These are phyloP conservation scores for Pseudomyrmex gracilis DNA, from an alignment of 1,140 invertebrate genomes.

Conservation along the genomic window DNA sequence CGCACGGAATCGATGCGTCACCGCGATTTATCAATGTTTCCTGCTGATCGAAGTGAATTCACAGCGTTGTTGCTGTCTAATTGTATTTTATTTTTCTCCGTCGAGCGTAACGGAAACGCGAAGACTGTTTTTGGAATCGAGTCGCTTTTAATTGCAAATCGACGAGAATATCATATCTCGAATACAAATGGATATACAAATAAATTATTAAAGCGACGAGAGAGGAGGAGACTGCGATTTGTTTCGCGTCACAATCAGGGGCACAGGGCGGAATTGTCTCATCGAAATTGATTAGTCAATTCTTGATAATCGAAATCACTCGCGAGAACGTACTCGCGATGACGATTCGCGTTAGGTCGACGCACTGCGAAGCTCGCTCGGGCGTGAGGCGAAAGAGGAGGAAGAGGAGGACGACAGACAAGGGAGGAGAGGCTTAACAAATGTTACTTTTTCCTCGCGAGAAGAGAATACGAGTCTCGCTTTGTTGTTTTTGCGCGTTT, in stretches of 20 bases:
- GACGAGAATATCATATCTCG: background rate
- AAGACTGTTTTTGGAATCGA: too few relatives aligned
- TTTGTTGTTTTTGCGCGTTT: background rate
- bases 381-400: background rate
- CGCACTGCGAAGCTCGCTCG: constrained; percentile 12
- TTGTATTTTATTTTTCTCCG: too few relatives aligned
- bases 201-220: background rate
- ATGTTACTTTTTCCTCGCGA: background rate
- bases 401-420: background rate
- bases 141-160: too few relatives aligned
- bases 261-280: background rate
- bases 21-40: background rate
- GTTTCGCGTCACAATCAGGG: background rate
- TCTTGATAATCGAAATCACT: constrained; percentile 18
- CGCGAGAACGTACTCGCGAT: background rate
- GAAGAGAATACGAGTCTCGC: background rate
- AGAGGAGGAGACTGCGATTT: background rate
- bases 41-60: constrained; percentile 34
- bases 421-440: background rate
- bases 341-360: constrained; percentile 20
- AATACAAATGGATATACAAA: constrained; percentile 8
- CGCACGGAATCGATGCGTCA: background rate
- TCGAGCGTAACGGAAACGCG: too few relatives aligned
- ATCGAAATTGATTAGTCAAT: constrained; percentile 12
- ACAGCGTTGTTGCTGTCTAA: too few relatives aligned